Base-by-base conservation (phyloP, 2,888 invertebrate genomes). In the Drosophila paranaensis region DNA sequence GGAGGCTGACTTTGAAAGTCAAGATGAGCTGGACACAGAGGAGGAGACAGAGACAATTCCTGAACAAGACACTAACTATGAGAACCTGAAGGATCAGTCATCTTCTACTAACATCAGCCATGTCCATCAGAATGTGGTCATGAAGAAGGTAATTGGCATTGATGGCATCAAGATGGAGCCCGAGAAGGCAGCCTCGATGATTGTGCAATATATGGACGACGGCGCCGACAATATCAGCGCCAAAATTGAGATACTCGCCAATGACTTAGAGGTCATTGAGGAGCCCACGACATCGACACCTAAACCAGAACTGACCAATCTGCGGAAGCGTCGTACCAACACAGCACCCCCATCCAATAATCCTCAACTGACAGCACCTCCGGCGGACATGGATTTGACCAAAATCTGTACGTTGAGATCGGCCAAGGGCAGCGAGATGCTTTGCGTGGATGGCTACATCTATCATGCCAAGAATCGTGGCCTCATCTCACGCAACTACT, bases 361-460 rank as follows among this genome's bases (percentile, higher is more conserved):
- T 6, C 16, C 43, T 6, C 43, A 64, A 14, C n/a, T 57, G n/a
- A 16, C 50, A 37, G 8, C 60, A 30, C 11, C 43, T 14, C 33
- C 71, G 3, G 53, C 79, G 2, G 87, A 89, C 54, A 90, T 90
- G 90, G 87, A 90, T 70, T 54, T 90, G 14, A 86, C 80, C 0
- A 91, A 91, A 57, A 83, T 90, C 16, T 90, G 91, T 48, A 91
- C 85, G 10, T 60, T 91, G n/a, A 88, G 91, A 16, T 91, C 91
- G 14, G 91, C 91, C 13, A 91, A 91, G 54, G 91, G 91, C 20
- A 90, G 89, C n/a, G 91, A 91, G 70, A 77, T 91, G 64, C 76
- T 91, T 6, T 91, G 91, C 37, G 91, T 91, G 4, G 91, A 91
- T 72, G 91, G 90, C 16, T 91, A 80, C 43, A 90, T 91, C 56